phyloP scores from a whole-genome alignment of 2,888 invertebrate species.

The Microctonus hyperodae region DNA sequence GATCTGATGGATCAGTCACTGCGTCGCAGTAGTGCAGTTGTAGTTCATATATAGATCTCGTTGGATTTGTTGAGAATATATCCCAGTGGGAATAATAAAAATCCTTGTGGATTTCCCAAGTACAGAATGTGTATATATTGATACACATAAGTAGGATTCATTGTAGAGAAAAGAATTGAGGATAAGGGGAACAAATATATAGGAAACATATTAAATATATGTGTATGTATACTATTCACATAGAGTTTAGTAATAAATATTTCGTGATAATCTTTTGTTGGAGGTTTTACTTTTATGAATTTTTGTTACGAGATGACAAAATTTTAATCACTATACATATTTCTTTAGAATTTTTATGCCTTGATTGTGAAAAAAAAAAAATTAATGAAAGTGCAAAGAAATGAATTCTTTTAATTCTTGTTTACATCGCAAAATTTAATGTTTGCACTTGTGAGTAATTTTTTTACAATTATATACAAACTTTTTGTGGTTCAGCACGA shows the following conservation, averaged over 20 bases:
- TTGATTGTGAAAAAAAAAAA: too few relatives aligned
- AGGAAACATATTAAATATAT: neutral
- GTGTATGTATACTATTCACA: neutral
- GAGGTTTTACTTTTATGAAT: too few relatives aligned
- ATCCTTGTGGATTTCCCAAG: conserved; percentile 19
- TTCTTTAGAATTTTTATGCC: too few relatives aligned
- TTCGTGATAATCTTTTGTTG: too few relatives aligned
- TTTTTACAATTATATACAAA: too few relatives aligned
- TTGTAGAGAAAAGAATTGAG: neutral
- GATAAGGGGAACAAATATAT: neutral
- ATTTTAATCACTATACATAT: too few relatives aligned
- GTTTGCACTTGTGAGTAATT: too few relatives aligned
- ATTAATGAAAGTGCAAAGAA: too few relatives aligned
- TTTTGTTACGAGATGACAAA: too few relatives aligned
- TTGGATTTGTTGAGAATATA: conserved; percentile 24
- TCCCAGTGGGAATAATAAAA: conserved; percentile 23
- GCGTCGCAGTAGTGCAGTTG: neutral
- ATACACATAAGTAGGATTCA: neutral
- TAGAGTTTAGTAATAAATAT: neutral
- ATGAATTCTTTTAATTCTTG: too few relatives aligned
- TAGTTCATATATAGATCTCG: neutral
- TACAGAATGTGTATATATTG: neutral
- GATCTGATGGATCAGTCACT: neutral
- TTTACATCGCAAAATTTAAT: too few relatives aligned
- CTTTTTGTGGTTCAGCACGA: too few relatives aligned